Percentiles rank a stretch among this genome's conserved stretches.
Conservation (phyloP, 2,113 vertebrate genomes). For the Parus major region DNA sequence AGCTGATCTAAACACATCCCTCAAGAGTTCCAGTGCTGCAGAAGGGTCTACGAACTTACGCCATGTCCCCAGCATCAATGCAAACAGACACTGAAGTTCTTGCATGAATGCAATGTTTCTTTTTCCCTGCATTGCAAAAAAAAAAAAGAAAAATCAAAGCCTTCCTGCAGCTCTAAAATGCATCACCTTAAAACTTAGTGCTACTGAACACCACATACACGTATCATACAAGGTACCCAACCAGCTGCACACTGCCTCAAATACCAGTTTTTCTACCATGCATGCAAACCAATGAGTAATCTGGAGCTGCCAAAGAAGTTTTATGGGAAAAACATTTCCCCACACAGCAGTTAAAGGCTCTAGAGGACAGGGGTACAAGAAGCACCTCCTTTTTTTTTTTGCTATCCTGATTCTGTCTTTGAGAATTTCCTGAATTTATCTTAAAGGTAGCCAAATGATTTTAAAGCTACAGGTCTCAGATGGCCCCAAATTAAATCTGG, state of each 20-base stretch:
- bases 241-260: background rate
- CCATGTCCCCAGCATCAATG: constrained; percentile 91
- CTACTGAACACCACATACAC: background rate
- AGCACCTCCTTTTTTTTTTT: background rate
- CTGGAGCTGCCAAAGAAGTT: background rate
- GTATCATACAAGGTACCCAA: rapidly evolving
- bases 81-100: constrained; percentile 92
- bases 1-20: constrained; percentile 86
- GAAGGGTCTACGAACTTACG: constrained; percentile 94
- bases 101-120: constrained; percentile 96
- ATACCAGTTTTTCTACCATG: background rate
- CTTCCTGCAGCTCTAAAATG: background rate
- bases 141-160: background rate
- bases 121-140: constrained; percentile 81
- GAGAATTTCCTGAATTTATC: background rate
- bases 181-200: background rate
- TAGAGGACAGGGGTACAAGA: background rate
- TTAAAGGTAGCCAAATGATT: rapidly evolving
- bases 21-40: constrained; percentile 87
- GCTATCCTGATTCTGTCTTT: background rate
- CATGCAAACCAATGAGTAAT: rapidly evolving
- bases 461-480: background rate
- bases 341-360: rapidly evolving
- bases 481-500: background rate
- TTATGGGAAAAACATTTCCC: background rate